These are phyloP conservation scores for Nomia melanderi DNA, from an alignment of 1,140 invertebrate species.

Conservation along the genomic window DNA sequence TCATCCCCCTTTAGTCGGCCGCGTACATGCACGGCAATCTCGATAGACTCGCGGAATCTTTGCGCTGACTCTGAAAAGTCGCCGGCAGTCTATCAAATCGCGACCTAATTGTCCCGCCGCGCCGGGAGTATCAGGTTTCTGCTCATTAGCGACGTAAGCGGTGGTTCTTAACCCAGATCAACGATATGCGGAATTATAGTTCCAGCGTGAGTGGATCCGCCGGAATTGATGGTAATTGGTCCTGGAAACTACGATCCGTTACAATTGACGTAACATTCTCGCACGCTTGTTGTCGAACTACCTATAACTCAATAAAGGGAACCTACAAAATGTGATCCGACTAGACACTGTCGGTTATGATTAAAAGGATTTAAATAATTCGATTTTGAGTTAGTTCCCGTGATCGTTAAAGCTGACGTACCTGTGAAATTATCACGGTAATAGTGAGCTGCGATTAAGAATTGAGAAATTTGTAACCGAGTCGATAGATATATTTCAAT, in stretches of 20 bases:
- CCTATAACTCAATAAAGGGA: too few species aligned
- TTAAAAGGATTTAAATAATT: too few species aligned
- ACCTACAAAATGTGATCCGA: too few species aligned
- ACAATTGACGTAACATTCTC: background rate
- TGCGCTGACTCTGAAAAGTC: background rate
- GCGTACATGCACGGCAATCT: background rate
- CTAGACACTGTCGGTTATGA: too few species aligned
- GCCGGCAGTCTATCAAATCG: constrained; percentile 24
- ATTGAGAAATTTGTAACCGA: too few species aligned
- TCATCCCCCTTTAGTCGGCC: background rate
- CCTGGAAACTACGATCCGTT: background rate
- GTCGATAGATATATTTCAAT: too few species aligned
- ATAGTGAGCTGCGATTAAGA: too few species aligned
- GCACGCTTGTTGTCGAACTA: background rate
- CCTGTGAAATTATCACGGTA: too few species aligned
- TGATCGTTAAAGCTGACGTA: too few species aligned
- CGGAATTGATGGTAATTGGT: constrained; percentile 7
- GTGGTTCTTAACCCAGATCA: constrained; percentile 20
- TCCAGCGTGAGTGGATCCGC: background rate
- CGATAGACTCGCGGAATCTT: constrained; percentile 12
- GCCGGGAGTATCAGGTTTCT: background rate
- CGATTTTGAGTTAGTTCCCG: too few species aligned
- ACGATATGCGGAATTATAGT: constrained; percentile 11
- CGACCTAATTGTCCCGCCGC: background rate
- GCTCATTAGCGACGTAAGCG: constrained; percentile 13